A percentile compares a stretch with the other conserved stretches of the same genome.
phyloP scores from a whole-genome alignment of 2,888 invertebrate species.

The Melipona beecheii region DNA sequence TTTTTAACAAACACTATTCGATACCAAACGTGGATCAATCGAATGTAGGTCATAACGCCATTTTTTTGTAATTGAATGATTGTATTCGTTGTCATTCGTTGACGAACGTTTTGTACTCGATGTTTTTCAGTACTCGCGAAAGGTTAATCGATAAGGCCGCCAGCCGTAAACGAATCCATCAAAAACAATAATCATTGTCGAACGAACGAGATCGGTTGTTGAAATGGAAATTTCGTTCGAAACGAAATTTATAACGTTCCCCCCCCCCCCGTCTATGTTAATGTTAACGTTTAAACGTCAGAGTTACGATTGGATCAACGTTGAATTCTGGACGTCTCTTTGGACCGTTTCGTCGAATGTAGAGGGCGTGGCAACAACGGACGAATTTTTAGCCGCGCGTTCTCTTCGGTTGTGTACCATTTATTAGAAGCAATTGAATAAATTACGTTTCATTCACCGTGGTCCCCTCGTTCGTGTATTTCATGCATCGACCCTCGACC shows the following conservation, averaged over 20 bases:
- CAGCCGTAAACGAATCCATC: background rate
- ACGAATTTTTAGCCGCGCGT: slow-evolving; percentile 56
- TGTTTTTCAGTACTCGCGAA: background rate
- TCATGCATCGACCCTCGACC: slow-evolving; percentile 26
- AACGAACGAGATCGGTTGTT: slow-evolving; percentile 3
- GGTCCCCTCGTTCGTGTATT: slow-evolving; percentile 37
- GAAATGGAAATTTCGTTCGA: slow-evolving; percentile 25
- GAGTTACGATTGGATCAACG: slow-evolving; percentile 33
- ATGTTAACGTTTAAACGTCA: slow-evolving; percentile 19
- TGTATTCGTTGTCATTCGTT: background rate
- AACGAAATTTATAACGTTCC: slow-evolving; percentile 8
- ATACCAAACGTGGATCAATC: slow-evolving; percentile 7
- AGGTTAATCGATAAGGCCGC: background rate
- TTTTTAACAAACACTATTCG: background rate
- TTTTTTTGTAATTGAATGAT: slow-evolving; percentile 9
- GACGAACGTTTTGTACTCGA: background rate
- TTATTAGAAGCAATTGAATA: slow-evolving; percentile 76
- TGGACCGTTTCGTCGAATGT: background rate
- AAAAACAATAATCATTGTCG: slow-evolving; percentile 29
- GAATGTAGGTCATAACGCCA: slow-evolving; percentile 3
- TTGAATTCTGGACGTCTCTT: slow-evolving; percentile 13
- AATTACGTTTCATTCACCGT: slow-evolving; percentile 75
- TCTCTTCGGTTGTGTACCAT: slow-evolving; percentile 62
- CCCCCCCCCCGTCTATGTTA: background rate
- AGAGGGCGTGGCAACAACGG: slow-evolving; percentile 28